A percentile compares a stretch with the other conserved stretches of the same genome.
These are phyloP conservation scores for Dexiosoma caninum DNA, from an alignment of 2,888 invertebrate species.

Conservation along the genomic window DNA sequence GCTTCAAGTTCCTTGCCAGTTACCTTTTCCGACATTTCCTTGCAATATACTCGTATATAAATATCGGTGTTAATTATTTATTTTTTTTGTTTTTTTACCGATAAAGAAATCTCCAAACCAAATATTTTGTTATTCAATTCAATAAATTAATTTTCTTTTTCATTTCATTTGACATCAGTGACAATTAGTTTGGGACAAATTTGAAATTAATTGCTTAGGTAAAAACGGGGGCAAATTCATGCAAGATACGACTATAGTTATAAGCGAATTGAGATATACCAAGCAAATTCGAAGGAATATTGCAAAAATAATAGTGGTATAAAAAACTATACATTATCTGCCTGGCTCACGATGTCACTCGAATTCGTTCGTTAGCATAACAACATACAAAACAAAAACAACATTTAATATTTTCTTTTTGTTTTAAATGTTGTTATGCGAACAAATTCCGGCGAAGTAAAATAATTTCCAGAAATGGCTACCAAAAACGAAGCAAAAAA, in stretches of 20 bases:
- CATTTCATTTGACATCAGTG: neutral
- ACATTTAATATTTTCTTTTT: no score
- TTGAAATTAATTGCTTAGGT: conserved; percentile 36
- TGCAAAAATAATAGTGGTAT: no score
- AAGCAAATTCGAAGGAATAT: neutral
- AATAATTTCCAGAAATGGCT: no score
- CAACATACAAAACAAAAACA: no score
- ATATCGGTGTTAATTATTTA: neutral
- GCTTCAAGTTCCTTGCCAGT: conserved; percentile 45
- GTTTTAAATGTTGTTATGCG: no score
- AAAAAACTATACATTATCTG: no score
- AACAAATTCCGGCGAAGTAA: no score
- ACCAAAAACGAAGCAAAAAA: no score
- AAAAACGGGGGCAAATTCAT: no score
- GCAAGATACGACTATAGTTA: no score
- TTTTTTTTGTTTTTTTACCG: neutral
- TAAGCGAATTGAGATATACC: neutral
- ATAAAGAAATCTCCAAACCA: conserved; percentile 21
- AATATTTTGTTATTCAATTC: conserved; percentile 35
- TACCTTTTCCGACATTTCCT: conserved; percentile 33
- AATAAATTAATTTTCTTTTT: conserved; percentile 9
- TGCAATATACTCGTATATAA: neutral
- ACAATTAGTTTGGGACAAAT: conserved; percentile 30
- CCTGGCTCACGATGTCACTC: no score
- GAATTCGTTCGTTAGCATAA: no score